Evolutionary conservation across 2,113 vertebrate species (phyloP).

Genomic region (Trichomycterus rosablanca): DNA sequence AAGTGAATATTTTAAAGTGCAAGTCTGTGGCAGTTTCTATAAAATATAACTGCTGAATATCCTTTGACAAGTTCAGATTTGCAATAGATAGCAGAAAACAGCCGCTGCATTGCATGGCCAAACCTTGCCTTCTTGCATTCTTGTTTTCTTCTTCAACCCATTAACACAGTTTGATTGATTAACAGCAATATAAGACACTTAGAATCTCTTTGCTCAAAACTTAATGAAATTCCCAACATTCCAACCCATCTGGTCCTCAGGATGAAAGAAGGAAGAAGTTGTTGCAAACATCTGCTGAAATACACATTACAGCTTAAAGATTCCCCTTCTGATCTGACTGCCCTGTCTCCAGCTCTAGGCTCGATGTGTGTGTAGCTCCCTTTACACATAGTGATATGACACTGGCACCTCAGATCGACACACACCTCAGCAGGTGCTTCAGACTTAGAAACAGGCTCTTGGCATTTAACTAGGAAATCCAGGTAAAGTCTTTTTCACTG

Average conservation of each 20-base stretch:
- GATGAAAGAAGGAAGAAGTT: conserved; percentile 31
- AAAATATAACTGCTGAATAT: conserved; percentile 41
- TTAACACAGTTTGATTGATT: conserved; percentile 32
- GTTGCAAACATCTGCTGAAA: no score
- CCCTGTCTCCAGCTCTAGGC: conserved; percentile 25
- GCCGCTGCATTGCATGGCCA: conserved; percentile 49
- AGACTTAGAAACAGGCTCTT: not conserved
- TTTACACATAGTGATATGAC: conserved; percentile 23
- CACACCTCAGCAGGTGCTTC: conserved; percentile 30
- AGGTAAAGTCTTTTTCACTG: conserved; percentile 88
- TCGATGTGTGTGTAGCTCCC: conserved; percentile 19
- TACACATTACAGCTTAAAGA: conserved; percentile 9
- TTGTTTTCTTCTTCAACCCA: conserved; percentile 29
- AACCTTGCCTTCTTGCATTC: conserved; percentile 30
- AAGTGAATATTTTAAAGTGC: conserved; percentile 74
- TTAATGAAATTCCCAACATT: conserved; percentile 26
- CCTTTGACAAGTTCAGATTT: conserved; percentile 57
- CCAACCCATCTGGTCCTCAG: conserved; percentile 33
- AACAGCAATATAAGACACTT: conserved; percentile 28
- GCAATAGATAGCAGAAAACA: conserved; percentile 63
- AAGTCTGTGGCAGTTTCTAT: conserved; percentile 73
- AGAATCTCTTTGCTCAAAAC: conserved; percentile 34
- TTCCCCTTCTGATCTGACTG: conserved; percentile 23
- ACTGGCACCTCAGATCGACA: conserved; percentile 6
- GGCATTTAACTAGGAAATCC: conserved; percentile 82